A percentile compares a stretch with the other conserved stretches of the same genome.
Conservation (phyloP, 2,113 vertebrate genomes). For the Lutjanus erythropterus region DNA sequence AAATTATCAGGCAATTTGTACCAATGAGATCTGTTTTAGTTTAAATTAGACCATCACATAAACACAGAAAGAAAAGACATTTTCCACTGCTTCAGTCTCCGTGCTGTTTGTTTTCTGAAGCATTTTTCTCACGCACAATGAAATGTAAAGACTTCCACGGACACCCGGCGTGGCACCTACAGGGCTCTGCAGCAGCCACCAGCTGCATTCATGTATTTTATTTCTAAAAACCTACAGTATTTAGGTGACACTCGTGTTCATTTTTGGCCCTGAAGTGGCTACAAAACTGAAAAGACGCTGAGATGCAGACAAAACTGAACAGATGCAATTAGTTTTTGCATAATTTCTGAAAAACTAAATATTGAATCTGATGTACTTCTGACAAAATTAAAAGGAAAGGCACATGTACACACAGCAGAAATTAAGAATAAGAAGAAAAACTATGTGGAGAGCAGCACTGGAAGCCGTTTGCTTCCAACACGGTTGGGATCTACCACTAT, state of each 20-base stretch:
- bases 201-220: not conserved
- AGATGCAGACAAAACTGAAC: not conserved
- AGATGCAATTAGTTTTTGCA: not conserved
- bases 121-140: constrained; percentile 60
- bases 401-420: not conserved
- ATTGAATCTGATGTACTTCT: not conserved
- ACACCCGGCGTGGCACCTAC: not conserved
- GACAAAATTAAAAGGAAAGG: not conserved
- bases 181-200: not conserved
- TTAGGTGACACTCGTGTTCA: not conserved
- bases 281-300: not conserved
- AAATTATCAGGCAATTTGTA: constrained; percentile 67
- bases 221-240: not conserved
- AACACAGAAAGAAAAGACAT: constrained; percentile 55
- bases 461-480: too few species aligned
- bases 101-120: constrained; percentile 54
- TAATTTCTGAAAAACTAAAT: not conserved
- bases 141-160: constrained; percentile 7
- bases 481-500: too few species aligned
- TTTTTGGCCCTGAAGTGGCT: not conserved
- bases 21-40: constrained; percentile 58
- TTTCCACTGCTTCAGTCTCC: constrained; percentile 37
- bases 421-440: too few species aligned
- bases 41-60: constrained; percentile 66
- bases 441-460: too few species aligned